Base-by-base conservation (phyloP, 2,888 invertebrate species). In the Podotricha telesiphe region DNA sequence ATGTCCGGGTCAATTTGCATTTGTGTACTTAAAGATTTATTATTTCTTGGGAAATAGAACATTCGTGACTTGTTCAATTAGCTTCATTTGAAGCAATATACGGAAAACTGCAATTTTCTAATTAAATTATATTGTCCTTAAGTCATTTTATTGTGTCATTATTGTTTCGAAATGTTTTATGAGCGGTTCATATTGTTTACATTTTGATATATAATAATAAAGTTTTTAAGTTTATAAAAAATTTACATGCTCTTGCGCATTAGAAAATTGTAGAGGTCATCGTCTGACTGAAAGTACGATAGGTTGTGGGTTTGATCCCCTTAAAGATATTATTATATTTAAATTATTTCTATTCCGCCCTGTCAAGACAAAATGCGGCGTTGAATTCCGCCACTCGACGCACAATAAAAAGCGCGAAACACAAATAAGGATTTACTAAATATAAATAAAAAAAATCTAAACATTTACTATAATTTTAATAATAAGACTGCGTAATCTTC, bases 1-100 rank as follows among this genome's bases (percentile, higher is more conserved):
- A 65, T 17, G 48, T 70, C 70, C 70, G 70, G 70, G 70, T 65
- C n/a, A 28, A 47, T 61, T 61, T 62, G 8, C 65, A 68, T 70
- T 65, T 51, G 20, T 58, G 42, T 59, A 67, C 61, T 19, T 48
- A 34, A 22, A 56, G 15, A 69, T 62, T 62, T 62, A 69, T 70
- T 67, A 22, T 37, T 63, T 67, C 67, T 63, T 58, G 45, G n/a
- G 67, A 63, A 69, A 67, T 65, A 62, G 13, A 22, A 15, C 40
- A n/a, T 64, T 37, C 64, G 68, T 68, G 68, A 68, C 63, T 68
- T 7, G 63, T 56, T 68, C 56, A 64, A 64, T 68, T 63, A 63
- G 55, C 15, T 37, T 7, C 55, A 19, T 40, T 34, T 56, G 42
- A 50, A 64, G 47, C 28, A 34, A 22, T n/a, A 42, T 40, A 58